Evolutionary conservation across 2,888 invertebrate genomes (phyloP).

Genomic region (Drosophila kanekoi): DNA sequence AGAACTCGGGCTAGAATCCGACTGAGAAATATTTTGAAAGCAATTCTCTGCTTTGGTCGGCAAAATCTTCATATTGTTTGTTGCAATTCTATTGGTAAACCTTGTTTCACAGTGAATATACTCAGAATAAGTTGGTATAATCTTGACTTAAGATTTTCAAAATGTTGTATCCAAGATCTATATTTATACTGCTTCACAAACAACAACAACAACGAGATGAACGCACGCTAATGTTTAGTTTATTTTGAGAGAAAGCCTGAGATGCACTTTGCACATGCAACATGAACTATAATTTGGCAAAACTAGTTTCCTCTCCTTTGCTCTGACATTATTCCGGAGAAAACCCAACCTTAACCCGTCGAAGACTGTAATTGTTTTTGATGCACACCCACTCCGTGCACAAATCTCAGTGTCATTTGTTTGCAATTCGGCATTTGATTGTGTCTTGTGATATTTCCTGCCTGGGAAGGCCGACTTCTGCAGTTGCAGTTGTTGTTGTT

Average conservation of each 20-base stretch:
- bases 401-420: constrained; percentile 32
- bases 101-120: too few relatives aligned
- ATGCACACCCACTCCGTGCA: constrained; percentile 7
- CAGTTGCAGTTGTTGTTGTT: constrained; percentile 29
- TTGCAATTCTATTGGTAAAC: too few relatives aligned
- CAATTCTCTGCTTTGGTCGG: too few relatives aligned
- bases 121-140: too few relatives aligned
- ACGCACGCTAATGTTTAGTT: too few relatives aligned
- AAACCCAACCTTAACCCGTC: constrained; percentile 10
- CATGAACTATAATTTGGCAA: constrained; percentile 11
- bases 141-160: too few relatives aligned
- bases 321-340: not conserved
- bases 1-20: too few relatives aligned
- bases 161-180: too few relatives aligned
- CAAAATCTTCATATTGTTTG: too few relatives aligned
- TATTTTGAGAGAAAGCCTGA: not conserved
- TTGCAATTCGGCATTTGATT: constrained; percentile 45
- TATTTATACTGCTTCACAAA: too few relatives aligned
- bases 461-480: constrained; percentile 22
- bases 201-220: too few relatives aligned
- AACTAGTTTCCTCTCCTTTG: constrained; percentile 3
- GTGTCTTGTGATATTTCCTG: constrained; percentile 59
- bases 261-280: constrained; percentile 5
- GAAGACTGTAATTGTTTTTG: constrained; percentile 16
- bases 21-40: too few relatives aligned